phyloP scores from a whole-genome alignment of 2,888 invertebrate species.

The Orgyia antiqua region DNA sequence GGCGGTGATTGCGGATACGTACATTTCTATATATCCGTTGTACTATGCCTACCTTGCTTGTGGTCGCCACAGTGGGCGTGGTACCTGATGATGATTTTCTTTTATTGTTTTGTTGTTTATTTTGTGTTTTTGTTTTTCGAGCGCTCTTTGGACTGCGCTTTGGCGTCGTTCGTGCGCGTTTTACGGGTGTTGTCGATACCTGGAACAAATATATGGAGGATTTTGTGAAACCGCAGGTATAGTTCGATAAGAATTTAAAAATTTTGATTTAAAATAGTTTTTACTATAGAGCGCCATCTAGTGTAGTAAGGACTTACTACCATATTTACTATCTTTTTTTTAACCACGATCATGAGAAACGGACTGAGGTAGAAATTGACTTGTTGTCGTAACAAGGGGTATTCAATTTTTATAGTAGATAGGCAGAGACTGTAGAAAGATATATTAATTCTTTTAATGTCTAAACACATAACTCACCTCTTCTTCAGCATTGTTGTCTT shows the following conservation, averaged over 20 bases:
- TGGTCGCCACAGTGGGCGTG: conserved; percentile 60
- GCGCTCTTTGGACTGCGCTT: conserved; percentile 61
- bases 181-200: conserved; percentile 52
- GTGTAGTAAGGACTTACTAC: no score
- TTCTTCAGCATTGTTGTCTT: conserved; percentile 31
- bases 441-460: background rate
- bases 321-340: no score
- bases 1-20: conserved; percentile 72
- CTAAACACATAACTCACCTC: conserved; percentile 33
- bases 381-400: no score
- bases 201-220: conserved; percentile 28
- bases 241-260: no score
- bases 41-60: conserved; percentile 79
- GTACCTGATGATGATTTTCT: conserved; percentile 63
- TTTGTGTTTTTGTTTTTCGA: conserved; percentile 40
- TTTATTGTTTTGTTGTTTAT: conserved; percentile 42
- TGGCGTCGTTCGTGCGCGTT: conserved; percentile 55
- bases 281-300: no score
- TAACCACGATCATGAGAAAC: no score
- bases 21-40: conserved; percentile 79
- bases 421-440: no score
- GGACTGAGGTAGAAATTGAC: no score
- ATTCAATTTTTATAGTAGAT: no score
- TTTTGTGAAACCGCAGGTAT: background rate
- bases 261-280: no score